Evolutionary conservation across 2,797 vertebrate species (phyloP).

Genomic region (Tolypeutes matacus): DNA sequence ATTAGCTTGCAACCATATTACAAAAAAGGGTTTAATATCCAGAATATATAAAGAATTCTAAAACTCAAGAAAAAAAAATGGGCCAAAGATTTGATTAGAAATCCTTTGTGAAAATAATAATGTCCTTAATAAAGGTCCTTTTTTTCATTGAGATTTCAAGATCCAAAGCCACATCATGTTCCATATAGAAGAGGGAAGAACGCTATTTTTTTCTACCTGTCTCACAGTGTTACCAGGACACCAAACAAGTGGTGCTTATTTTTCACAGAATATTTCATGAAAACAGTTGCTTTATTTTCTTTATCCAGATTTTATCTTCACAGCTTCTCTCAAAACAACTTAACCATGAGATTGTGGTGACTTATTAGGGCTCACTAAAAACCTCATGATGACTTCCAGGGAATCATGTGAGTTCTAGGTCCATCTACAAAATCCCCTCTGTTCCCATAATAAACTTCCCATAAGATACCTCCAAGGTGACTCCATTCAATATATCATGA

Average conservation of each 20-base stretch:
- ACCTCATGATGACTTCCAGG: not conserved
- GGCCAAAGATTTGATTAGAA: too few relatives aligned
- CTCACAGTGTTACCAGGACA: not conserved
- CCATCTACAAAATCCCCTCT: not conserved
- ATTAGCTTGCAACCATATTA: too few relatives aligned
- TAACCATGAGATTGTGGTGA: not conserved
- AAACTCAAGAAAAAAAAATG: too few relatives aligned
- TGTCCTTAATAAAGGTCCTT: not conserved
- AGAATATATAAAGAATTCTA: too few relatives aligned
- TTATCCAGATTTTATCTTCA: not conserved
- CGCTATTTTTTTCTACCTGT: not conserved
- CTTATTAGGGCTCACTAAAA: not conserved
- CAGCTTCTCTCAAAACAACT: not conserved
- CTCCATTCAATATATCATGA: not conserved
- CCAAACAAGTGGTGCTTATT: rapidly evolving
- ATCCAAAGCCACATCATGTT: not conserved
- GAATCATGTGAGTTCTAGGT: not conserved
- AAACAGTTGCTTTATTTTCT: not conserved
- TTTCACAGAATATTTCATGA: not conserved
- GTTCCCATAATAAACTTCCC: not conserved
- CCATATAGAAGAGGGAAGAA: not conserved
- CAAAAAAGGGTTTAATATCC: too few relatives aligned
- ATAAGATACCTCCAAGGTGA: not conserved
- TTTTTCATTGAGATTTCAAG: not conserved
- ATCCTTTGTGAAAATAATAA: too few relatives aligned